These are phyloP conservation scores for Calliscelio sp. DNA, from an alignment of 2,888 invertebrate species.

Conservation along the genomic window DNA sequence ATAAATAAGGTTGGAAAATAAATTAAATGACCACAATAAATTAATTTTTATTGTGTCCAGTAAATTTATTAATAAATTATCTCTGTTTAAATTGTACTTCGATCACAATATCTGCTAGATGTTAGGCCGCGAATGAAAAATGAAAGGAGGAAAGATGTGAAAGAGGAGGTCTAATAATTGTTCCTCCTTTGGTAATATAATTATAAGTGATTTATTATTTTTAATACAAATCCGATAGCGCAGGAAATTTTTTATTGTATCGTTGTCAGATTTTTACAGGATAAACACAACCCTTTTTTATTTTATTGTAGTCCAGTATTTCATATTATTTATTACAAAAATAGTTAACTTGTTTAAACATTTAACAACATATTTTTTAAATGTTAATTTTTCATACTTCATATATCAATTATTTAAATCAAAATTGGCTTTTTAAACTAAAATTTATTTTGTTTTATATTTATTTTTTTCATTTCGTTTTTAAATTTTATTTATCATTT, in stretches of 20 bases:
- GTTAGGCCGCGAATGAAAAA: slow-evolving; percentile 25
- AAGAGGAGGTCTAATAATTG: slow-evolving; percentile 8
- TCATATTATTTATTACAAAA: no score
- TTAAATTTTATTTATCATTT: no score
- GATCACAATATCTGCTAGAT: slow-evolving; percentile 1
- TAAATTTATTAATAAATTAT: slow-evolving; percentile 16
- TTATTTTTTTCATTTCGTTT: no score
- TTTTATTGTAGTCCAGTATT: neutral
- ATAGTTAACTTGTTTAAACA: no score
- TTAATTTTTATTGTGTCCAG: slow-evolving; percentile 9
- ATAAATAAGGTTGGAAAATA: neutral
- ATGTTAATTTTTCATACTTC: no score
- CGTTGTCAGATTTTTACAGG: slow-evolving; percentile 11
- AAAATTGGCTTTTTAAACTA: no score
- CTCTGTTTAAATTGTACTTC: slow-evolving; percentile 15
- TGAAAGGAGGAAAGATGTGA: slow-evolving; percentile 8
- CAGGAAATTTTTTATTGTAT: slow-evolving; percentile 11
- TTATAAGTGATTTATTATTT: slow-evolving; percentile 43
- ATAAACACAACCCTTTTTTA: neutral
- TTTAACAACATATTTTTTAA: no score
- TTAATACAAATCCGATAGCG: slow-evolving; percentile 38
- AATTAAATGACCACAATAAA: slow-evolving; percentile 23
- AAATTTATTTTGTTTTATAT: no score
- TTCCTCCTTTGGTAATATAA: slow-evolving; percentile 24
- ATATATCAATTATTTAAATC: no score